These are phyloP conservation scores for Cryptocheilus praepositus DNA, from an alignment of 2,888 invertebrate genomes.

Conservation along the genomic window DNA sequence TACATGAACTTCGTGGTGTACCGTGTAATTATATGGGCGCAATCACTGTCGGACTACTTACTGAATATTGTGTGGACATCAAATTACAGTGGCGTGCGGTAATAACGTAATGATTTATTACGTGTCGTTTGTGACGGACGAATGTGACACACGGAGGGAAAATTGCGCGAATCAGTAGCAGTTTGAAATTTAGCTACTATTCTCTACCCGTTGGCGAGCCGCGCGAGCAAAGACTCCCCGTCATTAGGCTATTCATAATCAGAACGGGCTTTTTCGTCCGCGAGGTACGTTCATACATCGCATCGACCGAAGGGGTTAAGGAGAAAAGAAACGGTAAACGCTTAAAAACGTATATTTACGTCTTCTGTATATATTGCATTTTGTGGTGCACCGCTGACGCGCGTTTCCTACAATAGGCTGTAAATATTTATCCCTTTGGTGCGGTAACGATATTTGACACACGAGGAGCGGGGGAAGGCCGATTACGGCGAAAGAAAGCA, in stretches of 20 bases:
- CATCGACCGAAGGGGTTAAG: too few species aligned
- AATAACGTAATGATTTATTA: constrained; percentile 30
- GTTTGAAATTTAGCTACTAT: constrained; percentile 17
- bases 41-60: constrained; percentile 16
- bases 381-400: constrained; percentile 36
- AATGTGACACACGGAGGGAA: constrained; percentile 15
- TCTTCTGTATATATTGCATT: constrained; percentile 10
- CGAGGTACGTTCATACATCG: too few species aligned
- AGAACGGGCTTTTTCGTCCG: too few species aligned
- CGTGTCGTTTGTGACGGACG: constrained; percentile 8
- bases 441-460: constrained; percentile 41
- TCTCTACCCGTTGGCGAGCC: neutral
- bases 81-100: constrained; percentile 21
- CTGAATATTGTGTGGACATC: constrained; percentile 14
- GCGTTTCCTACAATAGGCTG: constrained; percentile 18
- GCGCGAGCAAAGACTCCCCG: too few species aligned
- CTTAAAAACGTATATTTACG: constrained; percentile 2
- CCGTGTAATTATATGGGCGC: constrained; percentile 24
- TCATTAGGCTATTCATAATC: too few species aligned
- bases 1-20: constrained; percentile 25
- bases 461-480: constrained; percentile 40
- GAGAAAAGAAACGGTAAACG: too few species aligned
- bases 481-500: constrained; percentile 27
- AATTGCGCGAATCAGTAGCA: constrained; percentile 17
- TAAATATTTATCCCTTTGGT: constrained; percentile 45